phyloP scores from a whole-genome alignment of 2,797 vertebrate genomes.

The Chiroxiphia lanceolata region DNA sequence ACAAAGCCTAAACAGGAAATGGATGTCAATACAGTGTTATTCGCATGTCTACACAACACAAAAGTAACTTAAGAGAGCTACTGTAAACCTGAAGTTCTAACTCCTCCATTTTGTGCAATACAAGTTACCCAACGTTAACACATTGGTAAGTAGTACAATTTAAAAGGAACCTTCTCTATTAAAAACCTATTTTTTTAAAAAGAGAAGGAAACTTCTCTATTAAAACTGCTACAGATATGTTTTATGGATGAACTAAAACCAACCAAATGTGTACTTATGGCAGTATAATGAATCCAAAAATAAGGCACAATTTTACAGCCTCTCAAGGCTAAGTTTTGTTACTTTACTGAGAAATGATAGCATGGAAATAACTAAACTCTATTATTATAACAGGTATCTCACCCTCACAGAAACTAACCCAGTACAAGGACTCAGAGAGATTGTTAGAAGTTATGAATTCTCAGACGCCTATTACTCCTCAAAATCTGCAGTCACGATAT shows the following conservation, averaged over 20 bases:
- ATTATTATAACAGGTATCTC: not conserved
- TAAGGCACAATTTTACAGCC: not conserved
- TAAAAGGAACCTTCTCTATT: not conserved
- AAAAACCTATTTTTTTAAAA: no score
- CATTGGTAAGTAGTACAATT: not conserved
- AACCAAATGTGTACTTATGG: not conserved
- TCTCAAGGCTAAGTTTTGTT: not conserved
- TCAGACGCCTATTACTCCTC: not conserved
- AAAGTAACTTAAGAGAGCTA: not conserved
- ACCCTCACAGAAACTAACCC: no score
- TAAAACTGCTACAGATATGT: not conserved
- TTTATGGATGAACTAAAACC: not conserved
- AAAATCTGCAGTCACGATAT: not conserved
- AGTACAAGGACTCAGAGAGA: not conserved
- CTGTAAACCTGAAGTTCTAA: not conserved
- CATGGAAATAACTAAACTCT: not conserved
- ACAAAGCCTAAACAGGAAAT: slow-evolving; percentile 86
- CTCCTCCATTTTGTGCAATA: not conserved
- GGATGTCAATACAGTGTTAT: not conserved
- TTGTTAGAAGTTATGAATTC: not conserved
- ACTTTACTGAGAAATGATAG: not conserved
- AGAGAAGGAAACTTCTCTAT: no score
- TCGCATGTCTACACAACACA: not conserved
- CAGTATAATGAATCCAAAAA: not conserved
- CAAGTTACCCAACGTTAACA: not conserved